Evolutionary conservation across 2,888 invertebrate genomes (phyloP).

Genomic region (Nymphalis c-album): DNA sequence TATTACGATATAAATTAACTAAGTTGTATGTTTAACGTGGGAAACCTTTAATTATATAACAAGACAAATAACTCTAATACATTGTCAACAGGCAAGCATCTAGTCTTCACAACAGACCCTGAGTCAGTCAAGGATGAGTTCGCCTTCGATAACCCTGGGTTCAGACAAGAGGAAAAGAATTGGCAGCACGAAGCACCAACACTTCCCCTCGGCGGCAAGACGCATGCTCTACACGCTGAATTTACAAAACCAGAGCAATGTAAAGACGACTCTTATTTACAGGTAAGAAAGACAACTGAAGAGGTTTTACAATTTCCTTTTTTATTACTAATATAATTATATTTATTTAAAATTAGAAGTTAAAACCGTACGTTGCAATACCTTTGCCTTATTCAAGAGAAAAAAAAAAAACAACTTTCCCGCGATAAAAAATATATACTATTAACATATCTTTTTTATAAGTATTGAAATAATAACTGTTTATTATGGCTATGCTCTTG

Average conservation of each 20-base stretch:
- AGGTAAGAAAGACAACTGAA: conserved; percentile 49
- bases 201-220: conserved; percentile 67
- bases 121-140: conserved; percentile 89
- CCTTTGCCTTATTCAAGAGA: too few species aligned
- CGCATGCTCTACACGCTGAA: conserved; percentile 65
- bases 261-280: conserved; percentile 69
- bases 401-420: too few species aligned
- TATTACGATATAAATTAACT: background rate
- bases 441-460: too few species aligned
- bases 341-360: too few species aligned
- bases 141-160: conserved; percentile 91
- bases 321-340: too few species aligned
- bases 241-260: conserved; percentile 72
- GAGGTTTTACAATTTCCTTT: too few species aligned
- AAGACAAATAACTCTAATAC: background rate
- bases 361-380: too few species aligned
- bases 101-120: conserved; percentile 87
- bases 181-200: conserved; percentile 77
- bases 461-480: too few species aligned
- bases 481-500: too few species aligned
- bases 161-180: conserved; percentile 79
- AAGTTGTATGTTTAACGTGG: too few species aligned
- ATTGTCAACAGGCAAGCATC: conserved; percentile 83
- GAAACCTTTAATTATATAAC: too few species aligned
- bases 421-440: too few species aligned